Base-by-base conservation (phyloP, 1,140 invertebrate genomes). In the Armadillidium nasatum region DNA sequence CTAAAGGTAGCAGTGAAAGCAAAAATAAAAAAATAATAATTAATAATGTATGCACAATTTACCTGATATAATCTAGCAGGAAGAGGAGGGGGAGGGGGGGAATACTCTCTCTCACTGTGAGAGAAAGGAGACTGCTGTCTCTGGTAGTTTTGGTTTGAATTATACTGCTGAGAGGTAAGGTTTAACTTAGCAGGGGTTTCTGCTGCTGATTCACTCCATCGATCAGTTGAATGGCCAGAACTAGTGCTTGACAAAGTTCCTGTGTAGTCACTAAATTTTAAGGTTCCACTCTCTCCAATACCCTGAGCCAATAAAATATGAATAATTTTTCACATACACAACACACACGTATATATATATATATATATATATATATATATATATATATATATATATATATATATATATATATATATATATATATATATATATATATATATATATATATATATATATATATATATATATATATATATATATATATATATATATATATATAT, bases 171-270 rank as follows among this genome's bases (percentile, higher is more conserved):
- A 2, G 19, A 15, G 50, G 2, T 15, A 3, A 19, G 50, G 11
- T 60, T 60, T 15, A 19, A 15, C 11, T 15, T 13, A 19, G 50
- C 2, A 15, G 75, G 73, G 4, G 73, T 71, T 9, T 44, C 23
- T 6, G 78, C 19, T 3, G 50, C 71, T 33, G 76, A 72, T 19
- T 79, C 78, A 19, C 72, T 76, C 78, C 78, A 79, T 7, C 74
- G 74, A 50, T 79, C 78, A 74, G 71, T 76, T 0, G 78, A 79
- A 60, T 76, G 78, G 46, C 78, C 75, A 9, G 78, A 79, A 43
- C 78, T 79, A 13, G 78, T 79, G 46, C 78, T 79, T 60, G 78
- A 79, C 11, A 79, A 71, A 9, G 78, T 79, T 33, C 78, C 78
- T 21, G 68, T 76, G 21, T 74, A 74, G 50, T 78, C 77, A 19